Evolutionary conservation across 2,888 invertebrate species (phyloP).

Genomic region (Trichopoda pennipes): DNA sequence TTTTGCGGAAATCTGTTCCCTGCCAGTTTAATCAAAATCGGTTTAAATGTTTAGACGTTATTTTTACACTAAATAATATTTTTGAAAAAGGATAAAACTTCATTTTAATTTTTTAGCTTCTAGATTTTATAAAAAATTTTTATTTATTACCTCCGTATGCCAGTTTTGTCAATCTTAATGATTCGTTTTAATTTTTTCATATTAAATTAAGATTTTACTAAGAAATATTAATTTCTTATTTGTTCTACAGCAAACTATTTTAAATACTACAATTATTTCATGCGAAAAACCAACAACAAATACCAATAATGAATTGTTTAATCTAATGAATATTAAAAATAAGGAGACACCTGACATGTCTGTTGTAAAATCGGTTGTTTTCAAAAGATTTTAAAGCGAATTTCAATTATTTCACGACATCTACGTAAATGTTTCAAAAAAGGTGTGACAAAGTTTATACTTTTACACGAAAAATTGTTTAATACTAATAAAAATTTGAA

Average conservation of each 20-base stretch:
- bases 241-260: constrained; percentile 31
- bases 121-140: not conserved
- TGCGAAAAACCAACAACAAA: not conserved
- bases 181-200: constrained; percentile 54
- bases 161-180: not conserved
- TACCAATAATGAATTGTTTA: constrained; percentile 5
- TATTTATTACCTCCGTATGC: not conserved
- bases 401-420: constrained; percentile 35
- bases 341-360: constrained; percentile 58
- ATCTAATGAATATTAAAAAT: constrained; percentile 10
- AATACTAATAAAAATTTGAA: no score
- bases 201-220: constrained; percentile 44
- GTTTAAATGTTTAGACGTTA: no score
- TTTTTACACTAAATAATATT: no score
- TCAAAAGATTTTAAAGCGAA: constrained; percentile 56
- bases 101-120: not conserved
- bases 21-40: no score
- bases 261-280: constrained; percentile 30
- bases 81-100: no score
- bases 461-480: no score
- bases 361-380: constrained; percentile 57
- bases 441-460: constrained; percentile 37
- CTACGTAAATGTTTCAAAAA: not conserved
- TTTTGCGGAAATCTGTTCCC: no score
- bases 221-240: constrained; percentile 19